Percentiles rank a stretch among this genome's conserved stretches.
Conservation (phyloP, 2,797 vertebrate species). For the Sebastes taczanowskii region DNA sequence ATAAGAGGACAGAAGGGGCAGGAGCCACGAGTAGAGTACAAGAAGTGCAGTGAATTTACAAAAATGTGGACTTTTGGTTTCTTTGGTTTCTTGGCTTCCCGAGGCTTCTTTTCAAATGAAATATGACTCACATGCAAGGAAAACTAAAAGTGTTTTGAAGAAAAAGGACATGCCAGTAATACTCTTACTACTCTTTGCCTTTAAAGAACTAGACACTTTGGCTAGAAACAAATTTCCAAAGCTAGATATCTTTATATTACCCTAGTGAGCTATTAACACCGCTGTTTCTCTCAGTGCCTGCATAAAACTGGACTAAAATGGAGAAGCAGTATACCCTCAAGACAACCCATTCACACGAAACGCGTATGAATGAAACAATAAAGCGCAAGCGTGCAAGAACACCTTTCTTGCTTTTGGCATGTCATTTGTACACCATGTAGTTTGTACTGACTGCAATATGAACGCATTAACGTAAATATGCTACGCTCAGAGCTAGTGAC, state of each 20-base stretch:
- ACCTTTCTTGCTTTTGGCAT: too few species aligned
- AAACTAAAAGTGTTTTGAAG: background rate
- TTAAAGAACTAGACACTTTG: background rate
- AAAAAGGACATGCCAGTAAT: background rate
- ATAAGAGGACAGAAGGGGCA: constrained; percentile 27
- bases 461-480: too few species aligned
- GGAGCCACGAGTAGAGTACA: constrained; percentile 4
- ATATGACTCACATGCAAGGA: background rate
- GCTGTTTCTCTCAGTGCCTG: background rate
- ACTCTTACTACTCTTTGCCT: background rate
- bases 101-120: background rate
- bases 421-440: too few species aligned
- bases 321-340: background rate
- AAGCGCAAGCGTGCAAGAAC: too few species aligned
- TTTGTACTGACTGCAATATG: too few species aligned
- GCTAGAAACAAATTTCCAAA: background rate
- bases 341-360: too few species aligned
- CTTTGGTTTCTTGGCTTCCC: background rate
- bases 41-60: constrained; percentile 6
- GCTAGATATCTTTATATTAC: background rate
- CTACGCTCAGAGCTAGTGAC: too few species aligned
- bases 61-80: constrained; percentile 9
- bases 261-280: background rate
- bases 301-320: background rate
- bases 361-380: too few species aligned